Percentiles rank a stretch among this genome's conserved stretches.
Evolutionary conservation across 2,113 vertebrate species (phyloP).

Genomic region (Leptobrachium leishanense): DNA sequence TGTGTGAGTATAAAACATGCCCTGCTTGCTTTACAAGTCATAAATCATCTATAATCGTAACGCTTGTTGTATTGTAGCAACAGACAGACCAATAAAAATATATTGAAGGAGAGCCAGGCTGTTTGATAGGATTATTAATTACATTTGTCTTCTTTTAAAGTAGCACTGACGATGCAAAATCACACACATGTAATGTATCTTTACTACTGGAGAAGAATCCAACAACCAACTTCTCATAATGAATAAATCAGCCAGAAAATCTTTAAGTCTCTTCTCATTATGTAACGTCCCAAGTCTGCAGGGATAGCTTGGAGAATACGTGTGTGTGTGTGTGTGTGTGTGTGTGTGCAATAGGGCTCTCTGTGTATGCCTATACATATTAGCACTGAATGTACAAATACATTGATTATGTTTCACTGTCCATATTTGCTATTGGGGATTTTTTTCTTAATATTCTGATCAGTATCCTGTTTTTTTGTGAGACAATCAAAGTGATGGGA

Average conservation of each 20-base stretch:
- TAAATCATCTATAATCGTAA: too few species aligned
- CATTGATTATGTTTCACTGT: too few species aligned
- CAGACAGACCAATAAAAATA: constrained; percentile 3
- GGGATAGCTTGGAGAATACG: constrained; percentile 1
- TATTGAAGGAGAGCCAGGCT: background rate
- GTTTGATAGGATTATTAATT: constrained; percentile 35
- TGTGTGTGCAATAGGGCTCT: too few species aligned
- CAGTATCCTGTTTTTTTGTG: too few species aligned
- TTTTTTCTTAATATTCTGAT: too few species aligned
- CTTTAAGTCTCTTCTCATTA: constrained; percentile 47
- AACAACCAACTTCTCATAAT: background rate
- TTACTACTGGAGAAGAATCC: constrained; percentile 1
- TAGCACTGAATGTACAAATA: too few species aligned
- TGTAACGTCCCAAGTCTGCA: constrained; percentile 9
- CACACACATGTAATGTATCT: constrained; percentile 19
- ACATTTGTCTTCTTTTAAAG: constrained; percentile 10
- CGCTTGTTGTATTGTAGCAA: too few species aligned
- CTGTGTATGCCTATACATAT: too few species aligned
- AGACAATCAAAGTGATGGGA: too few species aligned
- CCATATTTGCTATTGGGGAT: too few species aligned
- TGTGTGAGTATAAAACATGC: too few species aligned
- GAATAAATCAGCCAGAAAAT: constrained; percentile 32
- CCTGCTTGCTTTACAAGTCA: too few species aligned
- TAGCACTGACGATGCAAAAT: constrained; percentile 15
- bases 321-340: background rate